phyloP scores from a whole-genome alignment of 2,113 vertebrate species.

The Mustela nigripes region DNA sequence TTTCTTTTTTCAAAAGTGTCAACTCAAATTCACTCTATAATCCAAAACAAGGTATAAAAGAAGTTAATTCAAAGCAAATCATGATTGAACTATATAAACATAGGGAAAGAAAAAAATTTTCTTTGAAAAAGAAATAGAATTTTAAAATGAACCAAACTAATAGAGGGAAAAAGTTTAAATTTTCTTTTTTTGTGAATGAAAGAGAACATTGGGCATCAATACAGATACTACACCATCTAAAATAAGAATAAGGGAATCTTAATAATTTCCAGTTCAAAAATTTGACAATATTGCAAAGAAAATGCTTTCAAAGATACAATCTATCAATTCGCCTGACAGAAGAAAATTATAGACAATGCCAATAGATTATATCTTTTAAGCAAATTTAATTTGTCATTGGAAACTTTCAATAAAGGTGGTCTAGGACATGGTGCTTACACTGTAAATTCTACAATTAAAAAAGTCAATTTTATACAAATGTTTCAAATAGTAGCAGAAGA shows the following conservation, averaged over 20 bases:
- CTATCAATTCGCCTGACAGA: neutral
- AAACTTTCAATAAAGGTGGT: neutral
- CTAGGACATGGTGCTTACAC: neutral
- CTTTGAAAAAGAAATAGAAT: neutral
- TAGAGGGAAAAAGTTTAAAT: neutral
- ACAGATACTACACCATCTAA: neutral
- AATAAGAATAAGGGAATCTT: neutral
- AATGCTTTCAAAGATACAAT: neutral
- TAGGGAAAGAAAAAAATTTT: neutral
- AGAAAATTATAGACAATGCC: neutral
- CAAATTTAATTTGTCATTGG: neutral
- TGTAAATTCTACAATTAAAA: neutral
- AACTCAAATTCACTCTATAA: neutral
- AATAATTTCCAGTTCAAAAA: neutral
- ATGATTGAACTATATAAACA: neutral
- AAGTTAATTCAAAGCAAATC: neutral
- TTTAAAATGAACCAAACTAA: neutral
- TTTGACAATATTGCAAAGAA: neutral
- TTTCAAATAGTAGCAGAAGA: neutral
- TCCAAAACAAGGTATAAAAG: neutral
- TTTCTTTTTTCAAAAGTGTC: neutral
- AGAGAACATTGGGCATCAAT: neutral
- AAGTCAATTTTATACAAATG: neutral
- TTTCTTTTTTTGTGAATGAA: neutral
- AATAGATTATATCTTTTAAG: neutral